phyloP scores from a whole-genome alignment of 2,113 vertebrate species.

The Zosterops japonicus region DNA sequence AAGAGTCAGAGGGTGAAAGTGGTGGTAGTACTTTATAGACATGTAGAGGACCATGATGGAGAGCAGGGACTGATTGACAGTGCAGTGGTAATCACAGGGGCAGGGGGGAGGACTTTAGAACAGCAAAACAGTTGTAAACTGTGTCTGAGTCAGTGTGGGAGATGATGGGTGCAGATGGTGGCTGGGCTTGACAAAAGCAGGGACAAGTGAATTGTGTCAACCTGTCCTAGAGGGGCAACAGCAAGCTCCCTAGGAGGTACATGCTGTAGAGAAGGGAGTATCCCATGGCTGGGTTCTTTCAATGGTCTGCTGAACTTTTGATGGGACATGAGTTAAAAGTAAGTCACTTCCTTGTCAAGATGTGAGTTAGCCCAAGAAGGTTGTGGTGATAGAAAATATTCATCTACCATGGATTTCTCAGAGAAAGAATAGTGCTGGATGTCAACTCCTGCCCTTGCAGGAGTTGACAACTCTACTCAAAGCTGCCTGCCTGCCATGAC shows the following conservation, averaged over 20 bases:
- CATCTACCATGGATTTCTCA: background rate
- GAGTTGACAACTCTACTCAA: background rate
- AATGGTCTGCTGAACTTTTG: background rate
- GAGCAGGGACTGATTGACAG: background rate
- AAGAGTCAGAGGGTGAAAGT: background rate
- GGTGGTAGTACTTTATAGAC: background rate
- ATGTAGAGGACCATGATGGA: rapidly evolving
- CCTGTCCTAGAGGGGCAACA: background rate
- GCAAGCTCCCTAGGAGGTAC: background rate
- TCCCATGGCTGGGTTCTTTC: background rate
- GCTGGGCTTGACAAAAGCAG: background rate
- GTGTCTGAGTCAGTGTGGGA: background rate
- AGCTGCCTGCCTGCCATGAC: background rate
- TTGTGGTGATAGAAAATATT: background rate
- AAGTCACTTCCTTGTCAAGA: background rate
- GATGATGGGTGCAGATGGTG: background rate
- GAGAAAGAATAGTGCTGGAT: background rate
- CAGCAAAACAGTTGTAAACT: background rate
- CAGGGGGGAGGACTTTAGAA: background rate
- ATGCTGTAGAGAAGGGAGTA: background rate
- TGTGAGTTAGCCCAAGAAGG: background rate
- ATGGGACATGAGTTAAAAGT: background rate
- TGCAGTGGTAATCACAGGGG: background rate
- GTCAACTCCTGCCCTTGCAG: background rate
- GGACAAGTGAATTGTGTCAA: background rate